A percentile compares a stretch with the other conserved stretches of the same genome.
Evolutionary conservation across 2,888 invertebrate genomes (phyloP).

Genomic region (Callosobruchus maculatus): DNA sequence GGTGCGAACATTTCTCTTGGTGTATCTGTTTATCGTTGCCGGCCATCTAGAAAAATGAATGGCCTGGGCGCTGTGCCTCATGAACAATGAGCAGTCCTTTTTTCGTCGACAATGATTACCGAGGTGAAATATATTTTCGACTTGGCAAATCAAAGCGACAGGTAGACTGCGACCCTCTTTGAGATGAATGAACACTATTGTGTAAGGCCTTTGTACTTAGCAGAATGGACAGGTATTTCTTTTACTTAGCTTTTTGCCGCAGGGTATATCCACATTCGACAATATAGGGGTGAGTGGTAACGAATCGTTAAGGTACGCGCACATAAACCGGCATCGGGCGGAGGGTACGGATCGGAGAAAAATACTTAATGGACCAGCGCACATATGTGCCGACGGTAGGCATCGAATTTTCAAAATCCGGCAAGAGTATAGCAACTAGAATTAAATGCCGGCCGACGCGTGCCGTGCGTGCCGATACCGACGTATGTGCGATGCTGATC

Average conservation of each 20-base stretch:
- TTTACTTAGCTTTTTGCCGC: slow-evolving; percentile 38
- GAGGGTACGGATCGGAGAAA: too few species aligned
- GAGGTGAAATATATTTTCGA: slow-evolving; percentile 47
- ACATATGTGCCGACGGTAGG: too few species aligned
- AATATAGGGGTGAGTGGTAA: slow-evolving; percentile 12
- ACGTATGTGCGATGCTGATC: too few species aligned
- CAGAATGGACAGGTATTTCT: slow-evolving; percentile 45
- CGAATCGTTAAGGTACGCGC: too few species aligned
- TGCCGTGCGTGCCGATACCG: too few species aligned
- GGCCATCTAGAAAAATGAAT: slow-evolving; percentile 32
- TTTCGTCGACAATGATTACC: slow-evolving; percentile 42
- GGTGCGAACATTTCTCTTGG: background rate
- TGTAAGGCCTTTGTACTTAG: slow-evolving; percentile 34
- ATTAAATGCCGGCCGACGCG: too few species aligned
- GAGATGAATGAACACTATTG: slow-evolving; percentile 37
- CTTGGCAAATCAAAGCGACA: slow-evolving; percentile 47
- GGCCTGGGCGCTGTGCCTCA: slow-evolving; percentile 10
- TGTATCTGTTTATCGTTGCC: slow-evolving; percentile 21
- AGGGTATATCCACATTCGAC: slow-evolving; percentile 18
- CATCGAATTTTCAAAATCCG: too few species aligned
- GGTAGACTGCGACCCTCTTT: slow-evolving; percentile 44
- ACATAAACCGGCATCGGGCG: too few species aligned
- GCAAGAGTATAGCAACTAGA: too few species aligned
- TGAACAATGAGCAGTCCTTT: slow-evolving; percentile 28
- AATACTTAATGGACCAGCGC: too few species aligned